phyloP scores from a whole-genome alignment of 2,797 vertebrate species.

The Melanotaenia pygmaea region DNA sequence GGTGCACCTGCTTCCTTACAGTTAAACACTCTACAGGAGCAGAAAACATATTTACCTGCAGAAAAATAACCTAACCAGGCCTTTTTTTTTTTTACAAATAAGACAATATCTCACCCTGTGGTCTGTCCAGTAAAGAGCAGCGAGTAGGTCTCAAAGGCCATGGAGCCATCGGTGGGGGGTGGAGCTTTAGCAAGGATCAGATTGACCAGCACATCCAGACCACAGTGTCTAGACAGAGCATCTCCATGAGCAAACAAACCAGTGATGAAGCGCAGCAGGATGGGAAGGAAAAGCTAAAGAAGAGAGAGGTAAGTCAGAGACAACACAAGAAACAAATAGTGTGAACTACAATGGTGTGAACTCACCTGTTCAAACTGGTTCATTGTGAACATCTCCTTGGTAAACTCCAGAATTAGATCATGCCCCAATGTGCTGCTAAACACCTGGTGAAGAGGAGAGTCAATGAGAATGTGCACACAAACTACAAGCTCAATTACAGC shows the following conservation, averaged over 20 bases:
- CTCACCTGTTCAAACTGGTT: conserved; percentile 93
- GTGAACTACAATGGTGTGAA: background rate
- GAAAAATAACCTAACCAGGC: background rate
- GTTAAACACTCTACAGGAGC: conserved; percentile 27
- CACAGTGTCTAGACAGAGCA: conserved; percentile 66
- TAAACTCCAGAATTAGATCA: conserved; percentile 88
- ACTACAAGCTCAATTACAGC: no score
- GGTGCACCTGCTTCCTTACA: conserved; percentile 6
- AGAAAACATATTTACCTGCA: background rate
- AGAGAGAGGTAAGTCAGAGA: background rate
- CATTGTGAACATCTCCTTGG: conserved; percentile 92
- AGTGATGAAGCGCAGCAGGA: conserved; percentile 87
- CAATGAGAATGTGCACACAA: background rate
- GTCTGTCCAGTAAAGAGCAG: conserved; percentile 86
- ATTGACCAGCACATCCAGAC: conserved; percentile 85
- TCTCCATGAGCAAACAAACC: conserved; percentile 80
- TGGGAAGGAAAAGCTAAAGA: conserved; percentile 90
- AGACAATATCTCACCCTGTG: conserved; percentile 77
- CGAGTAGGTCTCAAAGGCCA: conserved; percentile 96
- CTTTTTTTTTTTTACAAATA: background rate
- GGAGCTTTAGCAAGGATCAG: conserved; percentile 94
- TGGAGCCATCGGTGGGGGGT: conserved; percentile 90
- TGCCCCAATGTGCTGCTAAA: conserved; percentile 85
- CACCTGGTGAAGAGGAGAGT: conserved; percentile 76
- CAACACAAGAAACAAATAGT: background rate